Conservation (phyloP, 2,888 invertebrate species). For the Sclerodermus sp. region DNA sequence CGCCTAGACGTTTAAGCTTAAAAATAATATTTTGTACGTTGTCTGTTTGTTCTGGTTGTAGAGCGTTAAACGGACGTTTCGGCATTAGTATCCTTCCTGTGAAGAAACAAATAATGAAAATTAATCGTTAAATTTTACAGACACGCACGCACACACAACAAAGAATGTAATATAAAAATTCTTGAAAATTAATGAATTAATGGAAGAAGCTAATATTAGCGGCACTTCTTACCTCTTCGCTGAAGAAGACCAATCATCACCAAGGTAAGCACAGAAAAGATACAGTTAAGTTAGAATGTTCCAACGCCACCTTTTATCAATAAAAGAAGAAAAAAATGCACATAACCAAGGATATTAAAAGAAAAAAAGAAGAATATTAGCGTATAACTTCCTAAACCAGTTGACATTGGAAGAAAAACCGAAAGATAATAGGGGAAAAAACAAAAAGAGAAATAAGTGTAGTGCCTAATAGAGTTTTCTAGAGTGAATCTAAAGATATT, state of each 20-base stretch:
- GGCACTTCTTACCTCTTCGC: slow-evolving; percentile 56
- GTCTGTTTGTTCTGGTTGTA: slow-evolving; percentile 36
- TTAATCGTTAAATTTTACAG: no score
- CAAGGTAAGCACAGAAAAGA: slow-evolving; percentile 45
- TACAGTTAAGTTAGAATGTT: slow-evolving; percentile 39
- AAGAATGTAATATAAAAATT: no score
- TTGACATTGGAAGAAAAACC: neutral
- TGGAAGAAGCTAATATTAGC: no score
- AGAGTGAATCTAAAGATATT: no score
- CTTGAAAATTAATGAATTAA: no score
- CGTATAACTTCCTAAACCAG: neutral
- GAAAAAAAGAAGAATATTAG: neutral
- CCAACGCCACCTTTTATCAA: slow-evolving; percentile 32
- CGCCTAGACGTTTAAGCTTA: slow-evolving; percentile 48
- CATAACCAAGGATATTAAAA: slow-evolving; percentile 1
- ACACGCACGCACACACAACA: no score
- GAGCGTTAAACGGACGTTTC: slow-evolving; percentile 57
- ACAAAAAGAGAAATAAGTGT: no score
- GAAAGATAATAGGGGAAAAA: slow-evolving; percentile 1
- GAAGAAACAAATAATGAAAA: slow-evolving; percentile 22
- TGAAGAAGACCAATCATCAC: slow-evolving; percentile 30
- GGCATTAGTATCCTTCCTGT: slow-evolving; percentile 58
- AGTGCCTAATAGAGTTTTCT: no score
- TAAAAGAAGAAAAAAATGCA: slow-evolving; percentile 17
- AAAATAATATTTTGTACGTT: slow-evolving; percentile 56